Conservation (phyloP, 2,888 invertebrate species). For the Pachydiplax longipennis region DNA sequence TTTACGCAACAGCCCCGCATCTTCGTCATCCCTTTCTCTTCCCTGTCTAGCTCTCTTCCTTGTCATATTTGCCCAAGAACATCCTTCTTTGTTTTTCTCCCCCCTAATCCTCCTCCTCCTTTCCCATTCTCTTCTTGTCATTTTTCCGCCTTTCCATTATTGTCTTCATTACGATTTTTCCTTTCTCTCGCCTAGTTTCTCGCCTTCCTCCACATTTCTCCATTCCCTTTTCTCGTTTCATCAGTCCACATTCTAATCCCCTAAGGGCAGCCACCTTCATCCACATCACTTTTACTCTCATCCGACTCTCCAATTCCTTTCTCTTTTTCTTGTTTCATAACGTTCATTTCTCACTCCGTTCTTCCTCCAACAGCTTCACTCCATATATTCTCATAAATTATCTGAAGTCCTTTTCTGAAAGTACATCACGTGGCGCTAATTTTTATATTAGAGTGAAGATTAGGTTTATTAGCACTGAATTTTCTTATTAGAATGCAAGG, state of each 20-base stretch:
- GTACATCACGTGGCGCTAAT: too few relatives aligned
- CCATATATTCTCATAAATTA: background rate
- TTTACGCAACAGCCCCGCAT: background rate
- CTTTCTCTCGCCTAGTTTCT: background rate
- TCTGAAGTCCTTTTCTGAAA: too few relatives aligned
- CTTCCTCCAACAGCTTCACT: background rate
- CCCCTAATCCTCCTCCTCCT: background rate
- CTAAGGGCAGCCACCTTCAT: background rate
- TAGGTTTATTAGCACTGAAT: too few relatives aligned
- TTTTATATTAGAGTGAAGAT: too few relatives aligned
- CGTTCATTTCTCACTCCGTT: background rate
- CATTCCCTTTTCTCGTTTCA: background rate
- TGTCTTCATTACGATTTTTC: background rate
- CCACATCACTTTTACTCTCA: background rate
- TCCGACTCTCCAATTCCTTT: background rate
- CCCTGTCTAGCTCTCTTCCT: background rate
- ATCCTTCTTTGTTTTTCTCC: background rate
- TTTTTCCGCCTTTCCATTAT: background rate
- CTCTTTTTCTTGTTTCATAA: background rate
- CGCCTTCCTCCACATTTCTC: background rate
- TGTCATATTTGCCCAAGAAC: background rate
- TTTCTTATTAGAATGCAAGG: too few relatives aligned
- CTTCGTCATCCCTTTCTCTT: background rate
- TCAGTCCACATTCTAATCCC: slow-evolving; percentile 24
- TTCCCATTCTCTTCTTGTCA: background rate